A percentile compares a stretch with the other conserved stretches of the same genome.
These are phyloP conservation scores for Andricus quercusramuli DNA, from an alignment of 2,888 invertebrate genomes.

Conservation along the genomic window DNA sequence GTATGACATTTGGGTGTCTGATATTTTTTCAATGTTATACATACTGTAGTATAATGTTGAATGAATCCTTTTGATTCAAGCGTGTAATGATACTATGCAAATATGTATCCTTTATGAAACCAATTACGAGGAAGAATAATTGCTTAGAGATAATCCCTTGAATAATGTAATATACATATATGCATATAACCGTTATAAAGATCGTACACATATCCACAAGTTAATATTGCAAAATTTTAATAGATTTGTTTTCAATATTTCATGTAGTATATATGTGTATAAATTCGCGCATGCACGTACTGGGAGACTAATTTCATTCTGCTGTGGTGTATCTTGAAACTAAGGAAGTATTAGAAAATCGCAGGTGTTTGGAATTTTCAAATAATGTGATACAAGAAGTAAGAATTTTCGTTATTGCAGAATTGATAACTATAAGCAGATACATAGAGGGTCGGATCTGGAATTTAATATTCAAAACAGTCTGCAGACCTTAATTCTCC, in stretches of 20 bases:
- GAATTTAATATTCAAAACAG: too few species aligned
- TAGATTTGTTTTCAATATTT: neutral
- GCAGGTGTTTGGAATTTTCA: neutral
- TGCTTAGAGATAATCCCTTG: neutral
- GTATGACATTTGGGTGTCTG: neutral
- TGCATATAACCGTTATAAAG: neutral
- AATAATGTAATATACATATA: neutral
- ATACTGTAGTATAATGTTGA: neutral
- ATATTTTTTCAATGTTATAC: too few species aligned
- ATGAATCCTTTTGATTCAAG: neutral
- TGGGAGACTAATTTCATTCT: constrained; percentile 1
- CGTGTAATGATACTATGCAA: neutral
- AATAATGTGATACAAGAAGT: neutral
- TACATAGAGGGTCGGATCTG: too few species aligned
- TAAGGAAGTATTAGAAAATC: neutral
- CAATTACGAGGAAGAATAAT: neutral
- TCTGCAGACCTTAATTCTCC: too few species aligned
- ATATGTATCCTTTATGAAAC: neutral
- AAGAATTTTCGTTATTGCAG: neutral
- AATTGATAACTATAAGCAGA: neutral
- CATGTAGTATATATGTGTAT: neutral
- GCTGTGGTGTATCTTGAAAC: neutral
- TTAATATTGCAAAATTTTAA: neutral
- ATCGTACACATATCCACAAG: neutral
- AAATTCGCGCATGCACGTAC: neutral